These are phyloP conservation scores for Chelon auratus DNA, from an alignment of 2,797 vertebrate genomes.

Conservation along the genomic window DNA sequence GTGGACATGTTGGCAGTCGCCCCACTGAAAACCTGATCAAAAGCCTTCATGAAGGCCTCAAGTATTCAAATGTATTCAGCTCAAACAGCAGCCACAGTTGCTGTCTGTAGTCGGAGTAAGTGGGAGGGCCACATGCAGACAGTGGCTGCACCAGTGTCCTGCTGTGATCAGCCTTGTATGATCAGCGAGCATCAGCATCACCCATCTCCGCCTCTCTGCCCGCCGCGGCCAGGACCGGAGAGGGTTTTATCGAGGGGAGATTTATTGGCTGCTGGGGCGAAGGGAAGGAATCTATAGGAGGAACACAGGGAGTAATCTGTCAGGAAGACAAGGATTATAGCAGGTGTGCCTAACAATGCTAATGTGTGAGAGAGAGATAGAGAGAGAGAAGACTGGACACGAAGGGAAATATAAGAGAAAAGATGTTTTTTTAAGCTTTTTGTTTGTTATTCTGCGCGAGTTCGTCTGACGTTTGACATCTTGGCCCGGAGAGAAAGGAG, in stretches of 20 bases:
- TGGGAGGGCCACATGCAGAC: slow-evolving; percentile 31
- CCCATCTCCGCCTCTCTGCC: slow-evolving; percentile 21
- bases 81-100: slow-evolving; percentile 2
- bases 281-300: slow-evolving; percentile 71
- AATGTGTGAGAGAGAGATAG: slow-evolving; percentile 51
- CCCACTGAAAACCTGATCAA: slow-evolving; percentile 11
- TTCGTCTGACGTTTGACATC: slow-evolving; percentile 26
- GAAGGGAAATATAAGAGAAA: slow-evolving; percentile 14
- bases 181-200: slow-evolving; percentile 63
- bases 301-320: slow-evolving; percentile 72
- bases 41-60: not conserved
- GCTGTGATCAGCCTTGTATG: slow-evolving; percentile 47
- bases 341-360: slow-evolving; percentile 78
- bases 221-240: slow-evolving; percentile 11
- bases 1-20: not conserved
- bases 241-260: slow-evolving; percentile 70
- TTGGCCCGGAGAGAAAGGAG: slow-evolving; percentile 20
- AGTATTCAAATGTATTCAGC: slow-evolving; percentile 43
- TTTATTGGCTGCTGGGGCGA: slow-evolving; percentile 70
- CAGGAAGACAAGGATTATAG: slow-evolving; percentile 78
- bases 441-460: slow-evolving; percentile 22
- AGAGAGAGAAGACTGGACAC: slow-evolving; percentile 5
- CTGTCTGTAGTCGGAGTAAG: slow-evolving; percentile 20
- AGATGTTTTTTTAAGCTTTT: slow-evolving; percentile 3
- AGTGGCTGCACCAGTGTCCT: slow-evolving; percentile 7